Base-by-base conservation (phyloP, 2,797 vertebrate species). In the Trachops cirrhosus region DNA sequence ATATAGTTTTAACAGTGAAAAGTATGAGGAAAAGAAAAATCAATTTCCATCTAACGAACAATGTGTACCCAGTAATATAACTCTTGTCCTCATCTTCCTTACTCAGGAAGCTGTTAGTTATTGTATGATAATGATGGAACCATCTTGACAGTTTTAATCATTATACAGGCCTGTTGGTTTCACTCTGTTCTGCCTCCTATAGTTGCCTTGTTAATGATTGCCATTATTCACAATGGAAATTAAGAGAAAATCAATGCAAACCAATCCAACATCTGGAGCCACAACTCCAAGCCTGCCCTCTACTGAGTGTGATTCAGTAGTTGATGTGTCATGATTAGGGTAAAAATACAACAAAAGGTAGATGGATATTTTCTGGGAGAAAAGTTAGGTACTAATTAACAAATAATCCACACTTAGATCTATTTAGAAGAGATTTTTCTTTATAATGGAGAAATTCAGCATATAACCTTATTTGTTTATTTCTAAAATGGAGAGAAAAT, bases 401-500 rank as follows among this genome's bases (percentile, higher is more conserved):
- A 94, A 92, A 91, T 70, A 95, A 29, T 73, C 24, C 2, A 68
- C 6, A 52, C 46, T 59, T 91, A 78, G 59, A 79, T 68, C 19
- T 85, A 89, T 24, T 48, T 74, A 86, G 4, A 73, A 48, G 37
- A 12, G 77, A 73, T 0, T 22, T 68, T 93, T 68, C 57, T 26
- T 96, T 64, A 64, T 85, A 71, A 75, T 22, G 48, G 41, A 44
- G 21, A 96, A 90, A 84, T 80, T 89, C 68, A 71, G 29, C 18
- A 83, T 41, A 64, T 52, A 64, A 57, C 62, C 59, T 80, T 86
- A 79, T 74, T 77, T 87, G 75, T 83, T 85, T 71, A 73, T 77
- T 91, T 93, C 79, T 78, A 44, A 77, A 89, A 89, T 74, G 68
- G n/a, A 73, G 11, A 93, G 29, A 89, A 92, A n/a, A n/a, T 14